Conservation (phyloP, 2,797 vertebrate genomes). For the Pelochelys cantorii region DNA sequence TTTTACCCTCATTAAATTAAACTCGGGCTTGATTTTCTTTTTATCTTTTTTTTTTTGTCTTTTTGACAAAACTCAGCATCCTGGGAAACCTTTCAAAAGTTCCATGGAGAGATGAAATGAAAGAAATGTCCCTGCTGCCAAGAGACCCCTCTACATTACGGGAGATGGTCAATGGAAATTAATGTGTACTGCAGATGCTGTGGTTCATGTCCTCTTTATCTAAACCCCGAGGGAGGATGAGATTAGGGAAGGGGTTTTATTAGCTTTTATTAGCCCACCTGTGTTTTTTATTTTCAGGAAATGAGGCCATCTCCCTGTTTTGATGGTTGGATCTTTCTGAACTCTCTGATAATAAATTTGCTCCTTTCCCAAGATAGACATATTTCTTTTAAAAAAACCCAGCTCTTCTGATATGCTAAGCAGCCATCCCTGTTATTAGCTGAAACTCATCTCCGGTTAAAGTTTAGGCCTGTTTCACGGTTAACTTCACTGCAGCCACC, state of each 20-base stretch:
- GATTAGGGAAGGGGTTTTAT: rapidly evolving
- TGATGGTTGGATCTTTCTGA: slow-evolving; percentile 24
- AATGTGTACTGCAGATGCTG: background rate
- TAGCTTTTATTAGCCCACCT: background rate
- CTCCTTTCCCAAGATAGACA: slow-evolving; percentile 18
- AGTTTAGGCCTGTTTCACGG: slow-evolving; percentile 14
- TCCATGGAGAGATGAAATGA: slow-evolving; percentile 59
- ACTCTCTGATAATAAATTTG: slow-evolving; percentile 34
- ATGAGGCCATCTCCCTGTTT: background rate
- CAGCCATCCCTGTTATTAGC: background rate
- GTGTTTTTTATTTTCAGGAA: slow-evolving; percentile 1
- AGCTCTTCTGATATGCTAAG: slow-evolving; percentile 29
- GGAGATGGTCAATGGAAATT: background rate
- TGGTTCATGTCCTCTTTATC: slow-evolving; percentile 44
- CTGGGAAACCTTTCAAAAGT: slow-evolving; percentile 52
- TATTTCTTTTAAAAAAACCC: background rate
- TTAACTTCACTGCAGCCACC: background rate
- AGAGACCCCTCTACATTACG: slow-evolving; percentile 7
- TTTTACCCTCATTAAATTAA: slow-evolving; percentile 63
- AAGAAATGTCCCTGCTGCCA: background rate
- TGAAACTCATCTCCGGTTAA: background rate
- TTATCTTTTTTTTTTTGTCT: background rate
- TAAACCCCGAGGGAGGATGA: slow-evolving; percentile 38
- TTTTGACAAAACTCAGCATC: slow-evolving; percentile 42
- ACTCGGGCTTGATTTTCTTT: background rate